Evolutionary conservation across 2,888 invertebrate genomes (phyloP), one percentile per base, ranked within the genome.

Genomic region (Cheilosia grossa): DNA sequence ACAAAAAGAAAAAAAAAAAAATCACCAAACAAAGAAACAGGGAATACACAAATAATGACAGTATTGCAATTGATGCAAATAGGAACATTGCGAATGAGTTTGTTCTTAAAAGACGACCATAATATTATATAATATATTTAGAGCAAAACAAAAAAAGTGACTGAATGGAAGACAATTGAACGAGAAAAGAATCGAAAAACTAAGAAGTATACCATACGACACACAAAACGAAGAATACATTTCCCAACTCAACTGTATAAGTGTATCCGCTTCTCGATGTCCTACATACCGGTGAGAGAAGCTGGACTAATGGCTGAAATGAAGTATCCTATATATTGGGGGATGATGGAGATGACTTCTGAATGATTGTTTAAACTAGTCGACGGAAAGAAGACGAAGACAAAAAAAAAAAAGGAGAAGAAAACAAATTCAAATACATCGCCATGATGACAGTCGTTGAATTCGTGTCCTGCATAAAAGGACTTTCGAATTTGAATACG

Each of bases 401-500:
- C 13, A 54, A 74, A 40, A 47, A 37, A 42, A 27, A 44, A 44
- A 19, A 37, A 6, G 40, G 10, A 47, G 24, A 37, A 33, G 24
- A 63, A 54, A 51, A 47, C 44, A 17, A 47, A 47, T 47, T 24
- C 51, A 51, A 51, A 51, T 24, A 51, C 51, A 19, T 69, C 49
- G 44, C 27, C 33, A 27, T 61, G 21, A 47, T 54, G 15, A 30
- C 70, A 24, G 42, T 72, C 64, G 82, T 78, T 44, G 72, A 82
- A 51, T 78, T 73, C 73, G 82, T 82, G 78, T 82, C 73, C 73
- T 78, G 78, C 67, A 82, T 73, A 73, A 82, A 75, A 73, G 67
- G 61, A 77, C 44, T 64, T 74, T 58, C 37, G 69, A 78, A 82
- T 82, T 82, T 82, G 67, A 78, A 82, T 78, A 73, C 56, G 42